phyloP scores from a whole-genome alignment of 2,888 invertebrate genomes.

The Macaria notata region DNA sequence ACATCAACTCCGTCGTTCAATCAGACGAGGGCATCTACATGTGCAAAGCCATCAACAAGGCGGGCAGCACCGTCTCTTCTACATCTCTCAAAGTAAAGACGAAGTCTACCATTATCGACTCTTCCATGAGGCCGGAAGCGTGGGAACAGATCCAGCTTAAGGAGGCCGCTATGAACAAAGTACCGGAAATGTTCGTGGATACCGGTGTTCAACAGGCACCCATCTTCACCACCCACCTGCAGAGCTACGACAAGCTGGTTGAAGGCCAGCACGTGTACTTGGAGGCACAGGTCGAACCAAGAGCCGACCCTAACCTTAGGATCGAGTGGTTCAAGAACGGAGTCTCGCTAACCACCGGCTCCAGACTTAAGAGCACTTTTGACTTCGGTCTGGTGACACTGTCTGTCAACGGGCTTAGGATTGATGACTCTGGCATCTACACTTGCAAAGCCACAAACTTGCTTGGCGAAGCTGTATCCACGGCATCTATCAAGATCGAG shows the following conservation, averaged over 20 bases:
- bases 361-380: constrained; percentile 95
- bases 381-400: constrained; percentile 98
- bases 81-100: constrained; percentile 94
- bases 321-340: constrained; percentile 97
- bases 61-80: constrained; percentile 97
- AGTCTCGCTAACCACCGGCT: constrained; percentile 91
- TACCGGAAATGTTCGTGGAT: constrained; percentile 93
- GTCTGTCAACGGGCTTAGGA: constrained; percentile 92
- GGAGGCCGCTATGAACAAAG: constrained; percentile 95
- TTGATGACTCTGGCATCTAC: constrained; percentile 97
- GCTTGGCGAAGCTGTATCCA: constrained; percentile 96
- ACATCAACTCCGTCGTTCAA: constrained; percentile 93
- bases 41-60: constrained; percentile 96
- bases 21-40: constrained; percentile 96
- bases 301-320: constrained; percentile 92
- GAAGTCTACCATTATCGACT: constrained; percentile 90
- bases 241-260: constrained; percentile 90
- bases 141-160: constrained; percentile 96
- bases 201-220: constrained; percentile 94
- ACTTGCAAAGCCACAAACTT: constrained; percentile 97
- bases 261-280: constrained; percentile 94
- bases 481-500: constrained; percentile 93
- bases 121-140: constrained; percentile 93
- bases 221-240: constrained; percentile 96
- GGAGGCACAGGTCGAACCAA: constrained; percentile 95